A percentile compares a stretch with the other conserved stretches of the same genome.
Evolutionary conservation across 2,888 invertebrate species (phyloP).

Genomic region (Papilio elwesi): DNA sequence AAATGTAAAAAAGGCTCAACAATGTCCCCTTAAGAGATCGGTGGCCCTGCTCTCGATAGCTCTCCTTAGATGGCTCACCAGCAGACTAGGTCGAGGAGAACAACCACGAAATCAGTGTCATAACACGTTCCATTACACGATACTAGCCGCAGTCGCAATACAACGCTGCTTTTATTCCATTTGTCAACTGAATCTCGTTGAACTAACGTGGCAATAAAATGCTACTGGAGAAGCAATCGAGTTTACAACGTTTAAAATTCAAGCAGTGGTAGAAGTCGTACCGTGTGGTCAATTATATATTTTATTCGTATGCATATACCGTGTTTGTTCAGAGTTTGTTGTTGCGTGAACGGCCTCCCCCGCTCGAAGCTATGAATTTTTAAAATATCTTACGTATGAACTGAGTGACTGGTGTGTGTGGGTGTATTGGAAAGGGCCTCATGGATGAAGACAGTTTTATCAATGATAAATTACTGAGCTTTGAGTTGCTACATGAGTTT

Average conservation of each 20-base stretch:
- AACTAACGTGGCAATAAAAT: conserved; percentile 42
- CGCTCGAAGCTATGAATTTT: conserved; percentile 54
- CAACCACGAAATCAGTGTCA: conserved; percentile 80
- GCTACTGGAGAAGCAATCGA: conserved; percentile 47
- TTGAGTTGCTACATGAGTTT: conserved; percentile 2
- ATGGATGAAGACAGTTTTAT: conserved; percentile 20
- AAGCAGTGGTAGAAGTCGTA: conserved; percentile 53
- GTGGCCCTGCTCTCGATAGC: conserved; percentile 82
- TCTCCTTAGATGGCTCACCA: conserved; percentile 83
- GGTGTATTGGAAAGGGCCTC: conserved; percentile 14
- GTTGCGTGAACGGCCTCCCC: conserved; percentile 64
- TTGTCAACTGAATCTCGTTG: conserved; percentile 39
- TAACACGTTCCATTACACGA: conserved; percentile 60
- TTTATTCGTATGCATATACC: conserved; percentile 56
- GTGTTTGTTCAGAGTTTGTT: conserved; percentile 63
- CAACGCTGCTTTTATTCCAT: conserved; percentile 58
- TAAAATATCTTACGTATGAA: conserved; percentile 46
- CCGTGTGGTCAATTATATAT: conserved; percentile 71
- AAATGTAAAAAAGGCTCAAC: conserved; percentile 63
- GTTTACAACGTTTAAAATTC: conserved; percentile 41
- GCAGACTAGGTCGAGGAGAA: conserved; percentile 83
- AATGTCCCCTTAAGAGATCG: conserved; percentile 76
- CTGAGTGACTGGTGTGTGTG: not conserved
- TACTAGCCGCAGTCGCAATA: conserved; percentile 49
- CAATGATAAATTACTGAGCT: conserved; percentile 7